A percentile compares a stretch with the other conserved stretches of the same genome.
Evolutionary conservation across 2,888 invertebrate genomes (phyloP).

Genomic region (Lagria hirta): DNA sequence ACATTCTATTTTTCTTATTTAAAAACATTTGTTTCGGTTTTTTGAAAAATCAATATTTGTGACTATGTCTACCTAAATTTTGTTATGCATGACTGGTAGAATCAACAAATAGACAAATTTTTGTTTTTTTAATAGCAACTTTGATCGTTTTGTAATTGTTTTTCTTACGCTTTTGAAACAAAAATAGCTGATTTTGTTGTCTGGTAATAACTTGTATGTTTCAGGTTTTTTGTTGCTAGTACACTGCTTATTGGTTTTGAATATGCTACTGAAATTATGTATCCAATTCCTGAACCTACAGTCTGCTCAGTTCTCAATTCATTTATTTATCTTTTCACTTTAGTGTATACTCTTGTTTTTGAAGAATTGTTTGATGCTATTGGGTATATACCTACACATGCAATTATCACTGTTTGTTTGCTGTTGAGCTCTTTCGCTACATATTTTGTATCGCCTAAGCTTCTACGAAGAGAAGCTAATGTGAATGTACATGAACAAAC

Average conservation of each 20-base stretch:
- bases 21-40: too few relatives aligned
- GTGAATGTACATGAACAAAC: too few relatives aligned
- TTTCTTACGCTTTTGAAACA: neutral
- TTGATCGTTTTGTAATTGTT: neutral
- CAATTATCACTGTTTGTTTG: conserved; percentile 29
- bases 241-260: conserved; percentile 95
- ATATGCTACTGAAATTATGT: conserved; percentile 92
- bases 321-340: conserved; percentile 50
- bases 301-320: conserved; percentile 91
- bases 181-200: neutral
- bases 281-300: conserved; percentile 93
- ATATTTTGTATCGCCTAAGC: conserved; percentile 34
- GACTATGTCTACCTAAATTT: too few relatives aligned
- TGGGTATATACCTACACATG: conserved; percentile 34
- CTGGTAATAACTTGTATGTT: conserved; percentile 39
- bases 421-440: conserved; percentile 25
- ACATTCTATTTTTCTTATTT: too few relatives aligned
- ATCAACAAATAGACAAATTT: too few relatives aligned
- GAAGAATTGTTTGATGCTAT: conserved; percentile 33
- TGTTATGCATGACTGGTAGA: too few relatives aligned
- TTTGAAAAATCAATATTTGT: too few relatives aligned
- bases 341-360: conserved; percentile 36
- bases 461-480: conserved; percentile 36
- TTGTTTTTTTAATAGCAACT: too few relatives aligned
- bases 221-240: conserved; percentile 95